Base-by-base conservation (phyloP, 2,888 invertebrate genomes). In the Barypeithes pellucidus region DNA sequence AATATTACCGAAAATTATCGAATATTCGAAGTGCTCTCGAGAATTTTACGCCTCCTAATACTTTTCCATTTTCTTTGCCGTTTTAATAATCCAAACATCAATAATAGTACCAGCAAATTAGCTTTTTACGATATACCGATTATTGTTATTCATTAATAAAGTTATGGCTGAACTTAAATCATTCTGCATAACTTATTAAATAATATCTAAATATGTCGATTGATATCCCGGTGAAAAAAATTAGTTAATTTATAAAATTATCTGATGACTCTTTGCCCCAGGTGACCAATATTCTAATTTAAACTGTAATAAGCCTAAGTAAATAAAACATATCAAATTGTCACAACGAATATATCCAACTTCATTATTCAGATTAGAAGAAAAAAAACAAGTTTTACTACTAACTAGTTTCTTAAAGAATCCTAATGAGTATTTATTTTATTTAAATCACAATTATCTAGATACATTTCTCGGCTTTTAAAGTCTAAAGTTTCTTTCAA, bases 261-360 rank as follows among this genome's bases (percentile, higher is more conserved):
- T 50, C 50, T 50, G 50, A 24, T 50, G 50, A 50, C 20, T 50
- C 50, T 50, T n/a, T 50, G 5, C 3, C 1, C 4, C 11, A 24
- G 50, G n/a, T 50, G 50, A 50, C n/a, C 50, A 50, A 50, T 24
- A 24, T 24, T 24, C 50, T 50, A 50, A 50, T 24, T 50, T 50
- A 20, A 45, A 20, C 20, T 50, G 22, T 50, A 9, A 20, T 24
- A 24, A 50, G 12, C 22, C 22, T 50, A 50, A 50, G 22, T 22
- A 11, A 24, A 24, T 50, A 20, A 50, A 22, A 22, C 50, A 16
- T 45, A 16, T 45, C n/a, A 45, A 45, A 16, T 45, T 50, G 50
- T n/a, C 50, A 24, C 24, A 50, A 47, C 22, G 24, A 50, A 24
- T n/a, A 50, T 12, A 12, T 16, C 16, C 22, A 24, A 22, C 5